phyloP scores from a whole-genome alignment of 2,797 vertebrate genomes.

The Darevskia nairensis region DNA sequence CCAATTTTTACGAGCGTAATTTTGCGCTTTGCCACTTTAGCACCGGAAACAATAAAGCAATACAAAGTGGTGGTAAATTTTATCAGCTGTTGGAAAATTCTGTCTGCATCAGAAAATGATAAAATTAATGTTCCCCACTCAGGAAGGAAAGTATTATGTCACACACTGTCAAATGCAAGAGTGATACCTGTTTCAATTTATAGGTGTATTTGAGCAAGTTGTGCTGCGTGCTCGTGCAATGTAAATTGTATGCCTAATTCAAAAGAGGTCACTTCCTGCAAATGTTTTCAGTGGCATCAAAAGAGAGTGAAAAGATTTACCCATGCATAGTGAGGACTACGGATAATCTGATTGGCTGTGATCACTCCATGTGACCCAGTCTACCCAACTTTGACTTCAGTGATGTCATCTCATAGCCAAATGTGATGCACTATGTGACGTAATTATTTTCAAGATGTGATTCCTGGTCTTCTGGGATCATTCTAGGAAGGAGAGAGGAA shows the following conservation, averaged over 20 bases:
- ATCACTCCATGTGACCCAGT: neutral
- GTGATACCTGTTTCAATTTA: neutral
- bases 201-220: neutral
- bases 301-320: neutral
- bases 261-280: neutral
- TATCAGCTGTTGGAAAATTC: neutral
- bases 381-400: neutral
- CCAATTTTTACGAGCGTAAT: constrained; percentile 44
- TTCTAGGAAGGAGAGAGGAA: neutral
- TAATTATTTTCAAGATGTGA: neutral
- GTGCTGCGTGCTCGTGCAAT: neutral
- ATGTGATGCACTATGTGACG: neutral
- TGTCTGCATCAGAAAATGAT: constrained; percentile 18
- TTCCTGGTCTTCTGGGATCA: neutral
- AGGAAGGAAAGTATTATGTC: neutral
- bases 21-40: constrained; percentile 11
- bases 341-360: neutral
- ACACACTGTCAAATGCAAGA: neutral
- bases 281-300: neutral
- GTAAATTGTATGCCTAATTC: neutral
- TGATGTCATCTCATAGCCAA: neutral
- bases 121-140: neutral
- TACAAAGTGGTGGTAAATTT: constrained; percentile 11
- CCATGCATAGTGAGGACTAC: neutral
- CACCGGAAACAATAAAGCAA: constrained; percentile 38